Percentiles rank a stretch among this genome's conserved stretches.
Conservation (phyloP, 37 sponge, comb jelly and placozoan species). For the Oscarella lobularis region DNA sequence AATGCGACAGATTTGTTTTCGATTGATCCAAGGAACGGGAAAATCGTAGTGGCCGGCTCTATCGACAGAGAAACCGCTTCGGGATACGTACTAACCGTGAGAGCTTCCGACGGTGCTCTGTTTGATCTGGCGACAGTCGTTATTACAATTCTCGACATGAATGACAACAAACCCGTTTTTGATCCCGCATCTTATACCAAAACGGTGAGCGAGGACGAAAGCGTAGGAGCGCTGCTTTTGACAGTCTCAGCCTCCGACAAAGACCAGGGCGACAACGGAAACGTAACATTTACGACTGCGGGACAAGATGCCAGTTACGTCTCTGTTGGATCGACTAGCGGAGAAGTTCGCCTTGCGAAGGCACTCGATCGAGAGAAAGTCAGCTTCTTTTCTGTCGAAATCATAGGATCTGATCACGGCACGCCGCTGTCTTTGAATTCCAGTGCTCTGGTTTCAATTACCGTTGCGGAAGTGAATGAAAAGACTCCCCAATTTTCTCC, state of each 20-base stretch:
- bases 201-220: neutral
- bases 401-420: neutral
- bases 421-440: neutral
- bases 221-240: neutral
- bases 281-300: conserved; percentile 14
- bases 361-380: neutral
- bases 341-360: conserved; percentile 1
- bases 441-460: neutral
- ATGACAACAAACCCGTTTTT: conserved; percentile 38
- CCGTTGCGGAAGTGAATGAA: neutral
- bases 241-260: conserved; percentile 25
- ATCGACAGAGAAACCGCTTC: conserved; percentile 25
- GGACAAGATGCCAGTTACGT: neutral
- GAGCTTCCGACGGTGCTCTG: conserved; percentile 6
- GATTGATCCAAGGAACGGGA: conserved; percentile 11
- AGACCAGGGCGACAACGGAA: conserved; percentile 30
- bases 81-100: neutral
- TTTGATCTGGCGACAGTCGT: neutral
- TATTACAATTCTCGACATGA: conserved; percentile 23
- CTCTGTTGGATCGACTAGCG: neutral
- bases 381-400: neutral
- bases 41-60: neutral
- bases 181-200: conserved; percentile 7
- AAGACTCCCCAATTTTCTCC: neutral
- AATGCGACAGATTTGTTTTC: conserved; percentile 9